These are phyloP conservation scores for Gobiocypris rarus DNA, from an alignment of 2,113 vertebrate genomes.

Conservation along the genomic window DNA sequence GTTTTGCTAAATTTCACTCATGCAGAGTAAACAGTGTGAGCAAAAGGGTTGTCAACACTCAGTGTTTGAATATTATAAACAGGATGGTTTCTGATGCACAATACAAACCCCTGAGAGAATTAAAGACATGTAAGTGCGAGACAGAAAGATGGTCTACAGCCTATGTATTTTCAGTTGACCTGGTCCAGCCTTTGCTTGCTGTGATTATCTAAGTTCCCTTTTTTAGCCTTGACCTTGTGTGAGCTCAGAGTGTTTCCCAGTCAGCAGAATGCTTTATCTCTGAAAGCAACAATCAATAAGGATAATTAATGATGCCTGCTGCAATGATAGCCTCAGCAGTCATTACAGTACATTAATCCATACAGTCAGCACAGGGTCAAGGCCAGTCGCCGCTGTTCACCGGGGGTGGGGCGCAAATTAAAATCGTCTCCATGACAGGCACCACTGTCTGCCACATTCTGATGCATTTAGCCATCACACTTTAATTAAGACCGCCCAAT, in stretches of 20 bases:
- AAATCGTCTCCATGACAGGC: conserved; percentile 94
- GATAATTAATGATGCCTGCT: conserved; percentile 99
- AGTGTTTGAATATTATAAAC: background rate
- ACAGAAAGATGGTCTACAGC: conserved; percentile 34
- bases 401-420: conserved; percentile 94
- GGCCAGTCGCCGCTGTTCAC: conserved; percentile 94
- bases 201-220: conserved; percentile 88
- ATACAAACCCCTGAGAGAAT: background rate
- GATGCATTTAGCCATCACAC: conserved; percentile 69
- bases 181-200: conserved; percentile 58
- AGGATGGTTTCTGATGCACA: background rate
- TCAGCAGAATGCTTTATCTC: conserved; percentile 99
- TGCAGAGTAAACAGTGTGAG: background rate
- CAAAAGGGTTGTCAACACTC: background rate
- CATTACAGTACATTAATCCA: conserved; percentile 99
- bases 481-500: conserved; percentile 76
- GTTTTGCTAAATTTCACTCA: background rate
- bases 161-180: conserved; percentile 56
- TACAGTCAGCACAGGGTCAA: conserved; percentile 97
- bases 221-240: conserved; percentile 97
- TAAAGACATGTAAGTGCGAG: conserved; percentile 35
- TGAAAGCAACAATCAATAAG: conserved; percentile 99
- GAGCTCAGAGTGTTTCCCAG: conserved; percentile 95
- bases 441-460: conserved; percentile 76
- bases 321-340: conserved; percentile 99